Evolutionary conservation across 2,113 vertebrate species (phyloP).

Genomic region (Gambusia affinis): DNA sequence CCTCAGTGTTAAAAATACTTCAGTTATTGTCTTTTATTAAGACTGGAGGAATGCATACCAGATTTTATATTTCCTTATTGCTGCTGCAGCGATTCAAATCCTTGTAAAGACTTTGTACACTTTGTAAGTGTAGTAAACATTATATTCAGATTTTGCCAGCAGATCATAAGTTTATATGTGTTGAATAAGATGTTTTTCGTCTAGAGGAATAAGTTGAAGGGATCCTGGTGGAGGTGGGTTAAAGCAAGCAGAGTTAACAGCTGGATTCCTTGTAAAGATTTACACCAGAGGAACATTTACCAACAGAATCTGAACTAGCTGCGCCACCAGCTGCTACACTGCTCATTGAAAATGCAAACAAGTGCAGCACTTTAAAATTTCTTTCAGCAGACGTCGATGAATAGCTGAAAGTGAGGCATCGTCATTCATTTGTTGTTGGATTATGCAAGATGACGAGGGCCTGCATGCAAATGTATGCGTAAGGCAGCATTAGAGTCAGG

Average conservation of each 20-base stretch:
- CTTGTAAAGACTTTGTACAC: no score
- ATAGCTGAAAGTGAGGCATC: slow-evolving; percentile 17
- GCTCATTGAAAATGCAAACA: slow-evolving; percentile 67
- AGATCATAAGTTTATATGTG: background rate
- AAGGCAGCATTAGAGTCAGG: slow-evolving; percentile 26
- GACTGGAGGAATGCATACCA: no score
- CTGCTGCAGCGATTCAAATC: no score
- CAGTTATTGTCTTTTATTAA: no score
- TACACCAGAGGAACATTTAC: slow-evolving; percentile 14
- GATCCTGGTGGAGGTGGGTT: background rate
- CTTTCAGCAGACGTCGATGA: slow-evolving; percentile 29
- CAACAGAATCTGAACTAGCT: slow-evolving; percentile 47
- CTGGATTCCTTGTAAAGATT: slow-evolving; percentile 41
- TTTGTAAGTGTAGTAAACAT: no score
- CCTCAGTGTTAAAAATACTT: no score
- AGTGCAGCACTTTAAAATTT: slow-evolving; percentile 24
- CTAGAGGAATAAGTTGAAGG: background rate
- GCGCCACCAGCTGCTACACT: slow-evolving; percentile 23
- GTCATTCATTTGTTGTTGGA: slow-evolving; percentile 50
- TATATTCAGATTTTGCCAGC: no score
- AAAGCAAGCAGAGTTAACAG: slow-evolving; percentile 18
- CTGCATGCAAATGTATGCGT: slow-evolving; percentile 54
- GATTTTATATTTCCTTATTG: no score
- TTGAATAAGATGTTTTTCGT: background rate
- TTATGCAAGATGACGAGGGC: slow-evolving; percentile 42